Percentiles rank a stretch among this genome's conserved stretches.
phyloP scores from a whole-genome alignment of 1,140 invertebrate genomes.

The Pogonomyrmex barbatus region DNA sequence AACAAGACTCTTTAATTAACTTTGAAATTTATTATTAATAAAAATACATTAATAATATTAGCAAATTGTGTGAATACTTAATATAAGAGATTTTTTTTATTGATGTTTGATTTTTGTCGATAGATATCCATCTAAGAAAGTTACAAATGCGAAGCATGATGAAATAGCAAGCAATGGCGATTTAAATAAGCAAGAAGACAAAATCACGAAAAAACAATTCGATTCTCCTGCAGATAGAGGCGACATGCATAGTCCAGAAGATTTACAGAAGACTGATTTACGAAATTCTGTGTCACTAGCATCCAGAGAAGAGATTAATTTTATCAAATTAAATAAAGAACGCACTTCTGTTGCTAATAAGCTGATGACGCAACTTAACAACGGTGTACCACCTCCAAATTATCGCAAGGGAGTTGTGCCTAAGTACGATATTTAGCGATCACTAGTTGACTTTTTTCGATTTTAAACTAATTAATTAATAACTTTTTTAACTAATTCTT shows the following conservation, averaged over 20 bases:
- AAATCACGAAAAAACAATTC: constrained; percentile 9
- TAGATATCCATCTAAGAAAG: constrained; percentile 68
- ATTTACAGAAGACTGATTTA: constrained; percentile 44
- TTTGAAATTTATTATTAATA: not conserved
- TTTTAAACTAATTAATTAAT: not conserved
- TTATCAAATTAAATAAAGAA: constrained; percentile 75
- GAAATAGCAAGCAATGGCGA: constrained; percentile 40
- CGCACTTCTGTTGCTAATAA: constrained; percentile 73
- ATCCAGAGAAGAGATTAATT: constrained; percentile 66
- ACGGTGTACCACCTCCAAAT: constrained; percentile 73
- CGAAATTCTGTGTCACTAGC: constrained; percentile 20
- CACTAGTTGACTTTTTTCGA: constrained; percentile 33
- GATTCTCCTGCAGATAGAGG: constrained; percentile 65
- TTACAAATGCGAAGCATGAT: not conserved
- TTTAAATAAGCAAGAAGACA: constrained; percentile 32
- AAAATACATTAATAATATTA: not conserved
- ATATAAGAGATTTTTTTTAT: not conserved
- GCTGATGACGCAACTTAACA: constrained; percentile 74
- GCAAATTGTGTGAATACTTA: not conserved
- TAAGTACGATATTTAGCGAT: constrained; percentile 78
- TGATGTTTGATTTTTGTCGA: constrained; percentile 22
- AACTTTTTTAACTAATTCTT: not conserved
- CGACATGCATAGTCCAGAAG: constrained; percentile 42
- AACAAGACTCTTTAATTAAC: not conserved
- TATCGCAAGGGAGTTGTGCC: constrained; percentile 84